Conservation (phyloP, 2,113 vertebrate genomes). For the Clinocottus analis region DNA sequence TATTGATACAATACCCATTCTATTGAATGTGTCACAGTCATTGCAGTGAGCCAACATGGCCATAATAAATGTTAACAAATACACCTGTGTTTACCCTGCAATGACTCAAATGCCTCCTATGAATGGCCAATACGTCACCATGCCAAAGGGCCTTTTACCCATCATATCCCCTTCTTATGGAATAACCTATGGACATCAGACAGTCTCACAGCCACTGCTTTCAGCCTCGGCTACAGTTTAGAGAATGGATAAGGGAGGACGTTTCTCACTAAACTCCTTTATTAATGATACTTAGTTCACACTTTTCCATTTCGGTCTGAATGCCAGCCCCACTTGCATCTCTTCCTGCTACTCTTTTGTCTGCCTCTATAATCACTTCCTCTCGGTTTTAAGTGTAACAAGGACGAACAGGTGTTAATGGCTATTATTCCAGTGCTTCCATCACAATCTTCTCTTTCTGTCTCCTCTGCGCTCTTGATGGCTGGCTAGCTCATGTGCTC, state of each 20-base stretch:
- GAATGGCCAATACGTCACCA: neutral
- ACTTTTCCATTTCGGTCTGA: constrained; percentile 6
- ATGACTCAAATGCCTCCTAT: too few relatives aligned
- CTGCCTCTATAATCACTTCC: neutral
- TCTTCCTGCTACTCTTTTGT: neutral
- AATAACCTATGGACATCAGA: too few relatives aligned
- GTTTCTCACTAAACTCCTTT: constrained; percentile 20
- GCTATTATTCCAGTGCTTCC: constrained; percentile 9
- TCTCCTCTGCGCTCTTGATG: constrained; percentile 6
- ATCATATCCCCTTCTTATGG: too few relatives aligned
- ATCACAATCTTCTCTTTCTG: neutral
- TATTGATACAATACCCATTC: neutral
- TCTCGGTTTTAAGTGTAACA: constrained; percentile 8
- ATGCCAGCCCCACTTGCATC: neutral
- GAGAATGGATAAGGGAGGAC: neutral
- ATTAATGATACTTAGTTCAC: constrained; percentile 13
- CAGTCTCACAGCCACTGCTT: neutral
- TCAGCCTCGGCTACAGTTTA: constrained; percentile 11
- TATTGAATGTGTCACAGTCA: neutral
- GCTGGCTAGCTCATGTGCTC: constrained; percentile 31
- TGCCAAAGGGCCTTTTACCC: too few relatives aligned
- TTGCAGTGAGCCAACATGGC: neutral
- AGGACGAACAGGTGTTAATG: constrained; percentile 49
- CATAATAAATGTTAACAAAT: neutral
- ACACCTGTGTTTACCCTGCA: neutral